Conservation (phyloP, 92 coral and sea anemone species). For the Phenganax subtilis region DNA sequence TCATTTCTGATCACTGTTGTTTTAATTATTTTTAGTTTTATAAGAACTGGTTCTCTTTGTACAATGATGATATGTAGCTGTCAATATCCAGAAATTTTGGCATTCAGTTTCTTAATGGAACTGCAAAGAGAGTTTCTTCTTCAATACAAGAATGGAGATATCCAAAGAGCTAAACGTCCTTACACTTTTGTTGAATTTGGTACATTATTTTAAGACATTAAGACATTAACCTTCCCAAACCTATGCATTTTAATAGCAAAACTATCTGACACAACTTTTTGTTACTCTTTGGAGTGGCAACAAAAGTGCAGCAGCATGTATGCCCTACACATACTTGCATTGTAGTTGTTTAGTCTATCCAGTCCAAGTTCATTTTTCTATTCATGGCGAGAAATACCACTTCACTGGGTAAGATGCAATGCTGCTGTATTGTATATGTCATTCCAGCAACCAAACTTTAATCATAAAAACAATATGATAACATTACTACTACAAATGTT, state of each 20-base stretch:
- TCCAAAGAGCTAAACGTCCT: conserved; percentile 83
- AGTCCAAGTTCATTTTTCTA: no score
- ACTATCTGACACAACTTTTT: neutral
- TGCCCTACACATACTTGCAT: no score
- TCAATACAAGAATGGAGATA: conserved; percentile 75
- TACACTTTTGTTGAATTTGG: conserved; percentile 96
- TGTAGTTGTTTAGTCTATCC: no score
- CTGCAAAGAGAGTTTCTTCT: conserved; percentile 81
- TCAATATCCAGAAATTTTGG: conserved; percentile 83
- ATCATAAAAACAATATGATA: no score
- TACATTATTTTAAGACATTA: conserved; percentile 29
- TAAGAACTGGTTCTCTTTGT: conserved; percentile 78
- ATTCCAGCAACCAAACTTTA: no score
- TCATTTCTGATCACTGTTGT: neutral
- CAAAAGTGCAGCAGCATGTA: neutral
- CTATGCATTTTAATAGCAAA: no score
- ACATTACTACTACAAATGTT: neutral
- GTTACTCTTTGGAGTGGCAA: neutral
- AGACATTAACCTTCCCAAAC: no score
- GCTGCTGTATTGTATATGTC: no score
- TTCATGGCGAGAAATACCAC: neutral
- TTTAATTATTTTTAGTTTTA: conserved; percentile 60
- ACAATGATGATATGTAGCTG: conserved; percentile 81
- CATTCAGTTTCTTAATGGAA: conserved; percentile 83
- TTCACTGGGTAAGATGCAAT: no score